Conservation (phyloP, 2,113 vertebrate species). For the Corythaixoides concolor region DNA sequence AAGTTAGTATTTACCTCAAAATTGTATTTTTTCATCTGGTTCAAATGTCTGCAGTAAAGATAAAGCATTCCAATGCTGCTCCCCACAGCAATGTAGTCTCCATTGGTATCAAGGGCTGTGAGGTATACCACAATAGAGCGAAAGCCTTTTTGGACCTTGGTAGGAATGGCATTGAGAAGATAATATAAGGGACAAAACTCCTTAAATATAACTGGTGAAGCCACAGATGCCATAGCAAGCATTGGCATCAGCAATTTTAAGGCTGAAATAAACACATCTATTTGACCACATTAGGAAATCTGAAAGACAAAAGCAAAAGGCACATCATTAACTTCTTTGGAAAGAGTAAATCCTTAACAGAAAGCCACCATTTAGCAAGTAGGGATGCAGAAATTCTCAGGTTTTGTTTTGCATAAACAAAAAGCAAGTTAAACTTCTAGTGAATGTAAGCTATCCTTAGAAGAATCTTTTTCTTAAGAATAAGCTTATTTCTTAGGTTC, state of each 20-base stretch:
- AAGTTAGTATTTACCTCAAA: conserved; percentile 81
- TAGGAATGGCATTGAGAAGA: conserved; percentile 91
- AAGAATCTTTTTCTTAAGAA: background rate
- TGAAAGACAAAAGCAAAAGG: conserved; percentile 47
- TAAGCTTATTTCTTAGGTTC: background rate
- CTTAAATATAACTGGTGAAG: conserved; percentile 76
- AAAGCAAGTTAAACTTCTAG: background rate
- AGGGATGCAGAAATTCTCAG: background rate
- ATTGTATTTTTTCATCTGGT: conserved; percentile 93
- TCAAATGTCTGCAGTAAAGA: conserved; percentile 87
- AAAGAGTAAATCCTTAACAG: background rate
- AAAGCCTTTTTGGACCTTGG: conserved; percentile 94
- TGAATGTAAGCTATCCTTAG: background rate
- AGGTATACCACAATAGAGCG: conserved; percentile 91
- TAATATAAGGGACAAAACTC: conserved; percentile 95
- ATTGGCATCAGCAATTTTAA: background rate
- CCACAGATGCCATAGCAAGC: conserved; percentile 81
- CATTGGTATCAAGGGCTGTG: conserved; percentile 90
- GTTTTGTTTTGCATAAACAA: background rate
- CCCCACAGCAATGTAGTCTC: conserved; percentile 94
- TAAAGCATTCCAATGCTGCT: conserved; percentile 97
- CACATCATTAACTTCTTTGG: background rate
- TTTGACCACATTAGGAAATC: conserved; percentile 18
- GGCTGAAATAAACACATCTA: conserved; percentile 1
- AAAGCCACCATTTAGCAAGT: background rate